A percentile compares a stretch with the other conserved stretches of the same genome.
Conservation (phyloP, 53 echinoderm and acorn worm species). For the Patiria pectinifera region DNA sequence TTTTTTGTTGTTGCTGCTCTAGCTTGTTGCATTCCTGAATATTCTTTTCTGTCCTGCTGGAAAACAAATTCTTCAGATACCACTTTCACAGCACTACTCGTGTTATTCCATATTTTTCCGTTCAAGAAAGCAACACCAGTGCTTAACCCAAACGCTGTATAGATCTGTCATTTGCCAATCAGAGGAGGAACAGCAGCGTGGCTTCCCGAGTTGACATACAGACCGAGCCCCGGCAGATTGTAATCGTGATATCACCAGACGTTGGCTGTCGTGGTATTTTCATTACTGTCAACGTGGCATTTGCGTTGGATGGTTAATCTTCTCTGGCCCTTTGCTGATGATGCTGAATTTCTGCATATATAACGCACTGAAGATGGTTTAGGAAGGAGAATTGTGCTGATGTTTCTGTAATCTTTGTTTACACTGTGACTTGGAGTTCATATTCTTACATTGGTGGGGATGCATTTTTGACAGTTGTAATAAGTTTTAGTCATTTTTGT, state of each 20-base stretch:
- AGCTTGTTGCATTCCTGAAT: not conserved
- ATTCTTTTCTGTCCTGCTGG: not conserved
- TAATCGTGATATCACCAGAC: not conserved
- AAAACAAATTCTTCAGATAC: not conserved
- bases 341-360: not conserved
- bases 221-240: not conserved
- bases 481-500: not conserved
- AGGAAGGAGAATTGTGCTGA: not conserved
- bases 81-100: not conserved
- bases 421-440: not conserved
- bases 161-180: slow-evolving; percentile 12
- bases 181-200: not conserved
- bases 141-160: not conserved
- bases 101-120: not conserved
- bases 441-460: not conserved
- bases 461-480: not conserved
- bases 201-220: not conserved
- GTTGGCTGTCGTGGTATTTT: not conserved
- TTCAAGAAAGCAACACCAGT: not conserved
- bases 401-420: not conserved
- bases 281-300: slow-evolving; percentile 8
- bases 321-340: not conserved
- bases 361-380: not conserved
- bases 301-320: not conserved
- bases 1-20: too few relatives aligned